These are phyloP conservation scores for Onychostruthus taczanowskii DNA, from an alignment of 2,113 vertebrate genomes.

Conservation along the genomic window DNA sequence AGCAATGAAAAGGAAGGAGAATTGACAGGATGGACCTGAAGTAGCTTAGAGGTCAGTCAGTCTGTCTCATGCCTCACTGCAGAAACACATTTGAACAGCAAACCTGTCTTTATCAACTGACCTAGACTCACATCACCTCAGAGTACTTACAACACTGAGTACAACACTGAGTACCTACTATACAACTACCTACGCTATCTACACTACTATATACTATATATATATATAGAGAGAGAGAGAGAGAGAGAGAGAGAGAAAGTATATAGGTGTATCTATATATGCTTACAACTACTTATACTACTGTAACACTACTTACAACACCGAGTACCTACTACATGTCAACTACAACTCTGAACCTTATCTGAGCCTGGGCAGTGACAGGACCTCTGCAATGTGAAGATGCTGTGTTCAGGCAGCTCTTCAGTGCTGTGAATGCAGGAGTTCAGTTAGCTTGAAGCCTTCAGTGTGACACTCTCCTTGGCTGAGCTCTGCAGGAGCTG, in stretches of 20 bases:
- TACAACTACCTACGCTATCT: no score
- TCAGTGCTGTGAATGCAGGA: not conserved
- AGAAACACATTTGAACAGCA: not conserved
- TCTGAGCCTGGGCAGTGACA: not conserved
- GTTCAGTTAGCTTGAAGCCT: not conserved
- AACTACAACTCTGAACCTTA: not conserved
- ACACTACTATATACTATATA: no score
- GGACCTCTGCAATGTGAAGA: rapidly evolving
- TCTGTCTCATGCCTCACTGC: not conserved
- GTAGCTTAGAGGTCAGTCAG: not conserved
- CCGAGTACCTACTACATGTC: not conserved
- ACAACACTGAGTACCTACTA: not conserved
- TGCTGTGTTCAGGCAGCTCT: not conserved
- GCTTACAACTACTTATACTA: not conserved
- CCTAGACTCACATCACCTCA: not conserved
- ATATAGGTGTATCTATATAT: not conserved
- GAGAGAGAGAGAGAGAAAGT: no score
- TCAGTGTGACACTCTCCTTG: not conserved
- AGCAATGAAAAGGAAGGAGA: not conserved
- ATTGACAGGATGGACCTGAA: not conserved
- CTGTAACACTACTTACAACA: not conserved
- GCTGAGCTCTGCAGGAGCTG: not conserved
- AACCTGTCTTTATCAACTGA: not conserved
- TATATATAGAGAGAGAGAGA: no score
- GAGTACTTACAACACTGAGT: not conserved